A percentile compares a stretch with the other conserved stretches of the same genome.
Conservation (phyloP, 2,888 invertebrate genomes). For the Aelia acuminata region DNA sequence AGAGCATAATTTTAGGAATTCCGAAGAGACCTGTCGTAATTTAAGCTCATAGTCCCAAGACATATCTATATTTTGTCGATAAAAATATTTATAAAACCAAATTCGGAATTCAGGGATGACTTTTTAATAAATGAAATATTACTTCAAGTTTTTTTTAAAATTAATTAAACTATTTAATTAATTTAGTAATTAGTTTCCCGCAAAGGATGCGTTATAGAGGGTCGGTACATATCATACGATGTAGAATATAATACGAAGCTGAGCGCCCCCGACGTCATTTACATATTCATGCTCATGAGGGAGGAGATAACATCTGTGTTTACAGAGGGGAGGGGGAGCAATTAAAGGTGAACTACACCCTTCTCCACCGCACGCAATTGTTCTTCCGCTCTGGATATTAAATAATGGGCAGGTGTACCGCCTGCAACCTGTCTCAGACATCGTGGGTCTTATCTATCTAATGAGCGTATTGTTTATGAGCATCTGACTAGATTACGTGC, state of each 20-base stretch:
- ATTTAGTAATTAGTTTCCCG: background rate
- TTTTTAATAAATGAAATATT: no score
- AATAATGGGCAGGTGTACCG: constrained; percentile 9
- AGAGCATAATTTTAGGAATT: no score
- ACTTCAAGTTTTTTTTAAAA: no score
- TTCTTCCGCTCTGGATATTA: constrained; percentile 20
- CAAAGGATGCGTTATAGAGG: background rate
- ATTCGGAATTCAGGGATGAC: no score
- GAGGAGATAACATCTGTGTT: constrained; percentile 45
- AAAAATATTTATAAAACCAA: no score
- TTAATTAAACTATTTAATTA: no score
- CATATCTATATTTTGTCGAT: no score
- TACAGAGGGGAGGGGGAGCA: constrained; percentile 32
- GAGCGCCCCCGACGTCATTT: constrained; percentile 9
- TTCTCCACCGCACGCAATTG: constrained; percentile 39
- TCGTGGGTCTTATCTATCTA: background rate
- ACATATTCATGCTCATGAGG: constrained; percentile 35
- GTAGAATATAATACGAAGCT: constrained; percentile 33
- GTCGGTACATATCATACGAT: background rate
- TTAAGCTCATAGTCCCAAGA: no score
- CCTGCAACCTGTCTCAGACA: background rate
- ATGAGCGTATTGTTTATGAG: background rate
- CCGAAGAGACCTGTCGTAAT: no score
- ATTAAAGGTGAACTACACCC: constrained; percentile 51
- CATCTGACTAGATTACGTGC: background rate